These are phyloP conservation scores for Perdita meconis DNA, from an alignment of 2,888 invertebrate species.

Conservation along the genomic window DNA sequence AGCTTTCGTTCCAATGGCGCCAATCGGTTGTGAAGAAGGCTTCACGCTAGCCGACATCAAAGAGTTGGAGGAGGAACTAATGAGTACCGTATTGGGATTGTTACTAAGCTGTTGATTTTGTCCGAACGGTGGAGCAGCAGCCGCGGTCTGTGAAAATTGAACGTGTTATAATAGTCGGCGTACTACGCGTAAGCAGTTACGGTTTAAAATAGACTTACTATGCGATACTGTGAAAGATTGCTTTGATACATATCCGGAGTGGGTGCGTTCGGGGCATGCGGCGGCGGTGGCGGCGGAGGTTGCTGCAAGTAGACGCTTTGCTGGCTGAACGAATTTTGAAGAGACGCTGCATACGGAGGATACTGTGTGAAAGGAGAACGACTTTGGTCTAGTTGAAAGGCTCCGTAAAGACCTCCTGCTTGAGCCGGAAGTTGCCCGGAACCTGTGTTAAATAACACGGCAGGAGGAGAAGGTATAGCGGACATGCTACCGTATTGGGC, in stretches of 20 bases:
- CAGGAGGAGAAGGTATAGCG: conserved; percentile 94
- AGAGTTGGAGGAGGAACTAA: conserved; percentile 94
- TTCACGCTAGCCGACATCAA: conserved; percentile 95
- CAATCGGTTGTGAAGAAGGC: conserved; percentile 92
- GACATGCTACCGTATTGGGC: conserved; percentile 92
- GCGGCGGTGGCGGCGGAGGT: conserved; percentile 86
- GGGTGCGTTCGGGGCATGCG: conserved; percentile 85
- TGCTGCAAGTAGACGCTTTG: conserved; percentile 84
- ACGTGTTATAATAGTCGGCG: not conserved
- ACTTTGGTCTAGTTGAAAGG: conserved; percentile 91
- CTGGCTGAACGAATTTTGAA: conserved; percentile 85
- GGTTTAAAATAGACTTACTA: too few relatives aligned
- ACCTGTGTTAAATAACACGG: conserved; percentile 92
- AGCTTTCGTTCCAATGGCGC: conserved; percentile 91
- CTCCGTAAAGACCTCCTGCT: conserved; percentile 90
- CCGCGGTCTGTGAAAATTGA: conserved; percentile 76
- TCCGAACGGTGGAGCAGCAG: conserved; percentile 89
- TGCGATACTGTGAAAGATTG: conserved; percentile 87
- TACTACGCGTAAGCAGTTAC: too few relatives aligned
- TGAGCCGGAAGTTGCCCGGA: conserved; percentile 88
- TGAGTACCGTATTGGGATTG: conserved; percentile 94
- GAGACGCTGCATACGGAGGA: conserved; percentile 89
- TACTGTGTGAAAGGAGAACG: conserved; percentile 93
- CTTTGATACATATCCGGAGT: conserved; percentile 90
- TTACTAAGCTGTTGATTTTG: conserved; percentile 92